phyloP scores from a whole-genome alignment of 64 coral and sea anemone species.

The Dendronephthya gigantea region DNA sequence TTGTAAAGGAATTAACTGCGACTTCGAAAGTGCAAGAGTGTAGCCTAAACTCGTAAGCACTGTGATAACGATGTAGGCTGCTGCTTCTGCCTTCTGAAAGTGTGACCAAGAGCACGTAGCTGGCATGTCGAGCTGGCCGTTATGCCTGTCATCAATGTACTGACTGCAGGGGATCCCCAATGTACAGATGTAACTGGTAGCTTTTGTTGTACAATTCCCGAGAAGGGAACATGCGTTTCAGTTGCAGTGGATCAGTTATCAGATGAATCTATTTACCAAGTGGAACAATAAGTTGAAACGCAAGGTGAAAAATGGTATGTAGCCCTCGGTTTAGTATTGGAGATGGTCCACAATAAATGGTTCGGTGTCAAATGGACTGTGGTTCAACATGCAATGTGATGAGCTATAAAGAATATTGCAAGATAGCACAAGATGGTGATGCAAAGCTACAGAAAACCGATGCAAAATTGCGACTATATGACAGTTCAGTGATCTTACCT shows the following conservation, averaged over 20 bases:
- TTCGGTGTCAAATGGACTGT: constrained; percentile 26
- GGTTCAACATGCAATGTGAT: constrained; percentile 53
- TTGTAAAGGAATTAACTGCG: background rate
- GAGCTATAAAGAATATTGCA: constrained; percentile 26
- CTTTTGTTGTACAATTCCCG: too few relatives aligned
- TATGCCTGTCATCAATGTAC: background rate
- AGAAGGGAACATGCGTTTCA: too few relatives aligned
- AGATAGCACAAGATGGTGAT: constrained; percentile 33
- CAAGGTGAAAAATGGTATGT: too few relatives aligned
- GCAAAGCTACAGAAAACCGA: constrained; percentile 8
- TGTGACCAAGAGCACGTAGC: too few relatives aligned
- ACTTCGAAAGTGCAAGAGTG: background rate
- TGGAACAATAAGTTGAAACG: too few relatives aligned
- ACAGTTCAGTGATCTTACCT: constrained; percentile 23
- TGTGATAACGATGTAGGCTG: background rate
- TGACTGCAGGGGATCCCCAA: background rate
- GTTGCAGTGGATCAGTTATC: background rate
- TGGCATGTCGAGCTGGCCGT: background rate
- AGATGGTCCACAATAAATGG: too few relatives aligned
- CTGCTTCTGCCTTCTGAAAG: background rate
- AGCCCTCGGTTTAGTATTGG: too few relatives aligned
- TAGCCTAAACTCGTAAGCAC: background rate
- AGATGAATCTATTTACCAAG: too few relatives aligned
- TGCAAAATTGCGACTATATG: constrained; percentile 26
- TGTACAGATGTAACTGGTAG: background rate